Conservation (phyloP, 1,140 invertebrate genomes). For the Bombus superbus region DNA sequence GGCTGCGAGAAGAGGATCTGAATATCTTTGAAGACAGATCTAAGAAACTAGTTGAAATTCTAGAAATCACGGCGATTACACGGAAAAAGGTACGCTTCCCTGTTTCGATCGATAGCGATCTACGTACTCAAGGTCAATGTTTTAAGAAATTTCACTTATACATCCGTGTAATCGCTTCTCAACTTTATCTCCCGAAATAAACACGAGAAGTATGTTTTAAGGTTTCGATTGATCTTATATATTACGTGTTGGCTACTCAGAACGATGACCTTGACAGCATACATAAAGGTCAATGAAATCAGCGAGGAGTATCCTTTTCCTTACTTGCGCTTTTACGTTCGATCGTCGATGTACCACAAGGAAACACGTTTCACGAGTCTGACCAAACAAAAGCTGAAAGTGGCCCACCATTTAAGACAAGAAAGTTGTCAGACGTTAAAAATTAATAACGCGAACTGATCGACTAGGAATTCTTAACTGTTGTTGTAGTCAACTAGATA, state of each 20-base stretch:
- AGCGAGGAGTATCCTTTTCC: neutral
- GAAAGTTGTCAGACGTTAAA: neutral
- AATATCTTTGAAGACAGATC: neutral
- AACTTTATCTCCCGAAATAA: no score
- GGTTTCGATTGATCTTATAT: no score
- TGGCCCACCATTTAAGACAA: neutral
- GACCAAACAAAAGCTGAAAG: neutral
- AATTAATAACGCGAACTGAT: slow-evolving; percentile 28
- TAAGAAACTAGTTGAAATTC: neutral
- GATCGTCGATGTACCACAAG: neutral
- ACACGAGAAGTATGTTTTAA: no score
- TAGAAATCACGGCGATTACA: neutral
- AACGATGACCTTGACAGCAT: no score
- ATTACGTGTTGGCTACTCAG: no score
- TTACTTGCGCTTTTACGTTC: neutral
- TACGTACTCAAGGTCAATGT: no score
- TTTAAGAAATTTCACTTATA: no score
- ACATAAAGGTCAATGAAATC: neutral
- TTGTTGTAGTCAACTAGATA: slow-evolving; percentile 46
- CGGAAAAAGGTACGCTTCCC: no score
- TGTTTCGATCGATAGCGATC: no score
- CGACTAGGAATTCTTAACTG: neutral
- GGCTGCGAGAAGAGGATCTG: no score
- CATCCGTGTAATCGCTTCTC: no score
- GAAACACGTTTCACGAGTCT: neutral